Percentiles rank a stretch among this genome's conserved stretches.
These are phyloP conservation scores for Hyposoter didymator DNA, from an alignment of 2,888 invertebrate species.

Conservation along the genomic window DNA sequence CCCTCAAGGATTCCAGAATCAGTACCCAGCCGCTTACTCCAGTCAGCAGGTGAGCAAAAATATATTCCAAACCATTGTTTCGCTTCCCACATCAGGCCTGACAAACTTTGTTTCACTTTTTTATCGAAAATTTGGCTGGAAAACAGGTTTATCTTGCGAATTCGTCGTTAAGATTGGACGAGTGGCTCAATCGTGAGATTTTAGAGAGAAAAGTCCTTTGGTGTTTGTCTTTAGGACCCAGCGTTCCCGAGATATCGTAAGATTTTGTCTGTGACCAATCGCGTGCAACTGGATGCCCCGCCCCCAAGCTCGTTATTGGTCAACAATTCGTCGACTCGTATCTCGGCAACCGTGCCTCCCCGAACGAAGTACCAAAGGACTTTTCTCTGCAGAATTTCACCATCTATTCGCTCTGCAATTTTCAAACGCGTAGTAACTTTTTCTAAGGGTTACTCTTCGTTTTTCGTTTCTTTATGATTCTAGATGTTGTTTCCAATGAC, in stretches of 20 bases:
- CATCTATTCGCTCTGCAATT: background rate
- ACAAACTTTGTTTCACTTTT: background rate
- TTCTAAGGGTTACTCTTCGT: conserved; percentile 41
- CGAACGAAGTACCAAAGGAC: background rate
- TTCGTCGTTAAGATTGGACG: background rate
- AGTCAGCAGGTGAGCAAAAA: conserved; percentile 76
- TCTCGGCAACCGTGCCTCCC: background rate
- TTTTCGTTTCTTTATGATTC: conserved; percentile 72
- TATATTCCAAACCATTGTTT: background rate
- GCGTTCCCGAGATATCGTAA: background rate
- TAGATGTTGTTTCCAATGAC: conserved; percentile 76
- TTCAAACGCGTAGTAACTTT: background rate
- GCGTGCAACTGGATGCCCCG: background rate
- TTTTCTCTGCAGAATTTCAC: background rate
- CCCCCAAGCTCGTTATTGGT: background rate
- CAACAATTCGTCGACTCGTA: background rate
- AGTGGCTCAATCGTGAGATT: background rate
- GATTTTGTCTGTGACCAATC: background rate
- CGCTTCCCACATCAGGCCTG: background rate
- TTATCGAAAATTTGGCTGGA: background rate
- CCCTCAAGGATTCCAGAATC: conserved; percentile 78
- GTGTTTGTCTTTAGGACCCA: background rate
- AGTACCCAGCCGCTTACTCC: conserved; percentile 77
- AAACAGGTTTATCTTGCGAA: background rate
- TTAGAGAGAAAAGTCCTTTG: background rate